Conservation (phyloP, 2,888 invertebrate species). For the Pycnomerus fuliginosus region DNA sequence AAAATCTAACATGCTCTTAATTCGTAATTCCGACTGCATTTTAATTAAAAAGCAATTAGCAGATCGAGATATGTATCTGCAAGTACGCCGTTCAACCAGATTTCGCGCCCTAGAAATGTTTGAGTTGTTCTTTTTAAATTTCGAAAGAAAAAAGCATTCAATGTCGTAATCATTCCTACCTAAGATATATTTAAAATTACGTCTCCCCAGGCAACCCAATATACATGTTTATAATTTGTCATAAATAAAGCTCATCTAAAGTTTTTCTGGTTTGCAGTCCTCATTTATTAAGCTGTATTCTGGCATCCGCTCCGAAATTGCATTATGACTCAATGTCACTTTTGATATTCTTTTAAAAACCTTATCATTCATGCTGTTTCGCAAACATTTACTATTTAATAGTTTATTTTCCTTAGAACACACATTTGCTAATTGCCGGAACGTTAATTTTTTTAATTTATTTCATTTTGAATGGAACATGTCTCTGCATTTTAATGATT, state of each 20-base stretch:
- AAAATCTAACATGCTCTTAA: constrained; percentile 34
- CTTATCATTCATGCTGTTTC: constrained; percentile 9
- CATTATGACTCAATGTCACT: too few relatives aligned
- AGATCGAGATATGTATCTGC: constrained; percentile 41
- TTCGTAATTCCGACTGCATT: constrained; percentile 41
- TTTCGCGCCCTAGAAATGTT: constrained; percentile 21
- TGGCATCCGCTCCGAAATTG: too few relatives aligned
- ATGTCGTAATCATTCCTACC: constrained; percentile 31
- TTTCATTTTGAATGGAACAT: constrained; percentile 5
- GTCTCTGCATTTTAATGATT: constrained; percentile 3
- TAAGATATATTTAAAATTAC: constrained; percentile 30
- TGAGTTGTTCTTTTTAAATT: constrained; percentile 39
- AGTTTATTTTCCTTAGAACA: constrained; percentile 9
- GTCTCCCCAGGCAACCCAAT: constrained; percentile 25
- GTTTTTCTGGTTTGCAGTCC: constrained; percentile 21
- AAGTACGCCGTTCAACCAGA: too few relatives aligned
- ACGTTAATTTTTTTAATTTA: constrained; percentile 13
- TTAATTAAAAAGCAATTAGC: constrained; percentile 48
- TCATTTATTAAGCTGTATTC: constrained; percentile 28
- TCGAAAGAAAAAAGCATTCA: constrained; percentile 38
- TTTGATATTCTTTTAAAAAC: constrained; percentile 20
- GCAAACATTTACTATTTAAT: constrained; percentile 10
- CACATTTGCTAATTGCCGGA: constrained; percentile 12
- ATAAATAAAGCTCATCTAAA: constrained; percentile 25
- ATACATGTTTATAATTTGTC: constrained; percentile 34